Percentiles rank a stretch among this genome's conserved stretches.
phyloP scores from a whole-genome alignment of 2,113 vertebrate genomes.

The Hiodon alosoides region DNA sequence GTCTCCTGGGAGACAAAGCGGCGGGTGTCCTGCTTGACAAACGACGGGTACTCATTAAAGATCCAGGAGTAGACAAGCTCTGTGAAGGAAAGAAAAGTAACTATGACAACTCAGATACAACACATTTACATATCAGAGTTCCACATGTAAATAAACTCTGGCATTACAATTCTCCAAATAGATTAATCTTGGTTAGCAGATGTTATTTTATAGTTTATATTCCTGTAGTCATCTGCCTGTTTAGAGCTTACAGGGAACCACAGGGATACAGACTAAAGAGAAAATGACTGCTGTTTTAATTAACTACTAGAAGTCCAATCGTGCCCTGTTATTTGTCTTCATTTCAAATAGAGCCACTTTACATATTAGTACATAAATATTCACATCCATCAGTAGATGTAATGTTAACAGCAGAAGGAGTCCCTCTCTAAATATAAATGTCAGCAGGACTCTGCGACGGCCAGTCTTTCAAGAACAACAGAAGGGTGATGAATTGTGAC shows the following conservation, averaged over 20 bases:
- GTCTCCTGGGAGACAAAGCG: constrained; percentile 95
- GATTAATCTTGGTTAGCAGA: constrained; percentile 23
- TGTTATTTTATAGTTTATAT: constrained; percentile 9
- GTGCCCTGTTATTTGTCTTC: constrained; percentile 39
- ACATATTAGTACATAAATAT: background rate
- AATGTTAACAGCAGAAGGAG: constrained; percentile 24
- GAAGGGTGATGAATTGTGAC: constrained; percentile 19
- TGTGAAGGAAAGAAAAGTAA: constrained; percentile 49
- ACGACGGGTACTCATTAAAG: constrained; percentile 89
- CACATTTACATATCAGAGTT: background rate
- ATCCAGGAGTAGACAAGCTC: constrained; percentile 94
- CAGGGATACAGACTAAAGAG: constrained; percentile 43
- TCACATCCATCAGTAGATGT: constrained; percentile 22
- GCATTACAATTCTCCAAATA: background rate
- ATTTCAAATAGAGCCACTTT: constrained; percentile 21
- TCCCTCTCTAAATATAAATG: constrained; percentile 30
- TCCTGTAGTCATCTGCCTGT: constrained; percentile 33
- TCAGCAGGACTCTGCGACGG: constrained; percentile 29
- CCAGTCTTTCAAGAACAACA: constrained; percentile 29
- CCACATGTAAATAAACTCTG: background rate
- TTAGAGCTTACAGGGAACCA: constrained; percentile 33
- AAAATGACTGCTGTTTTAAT: constrained; percentile 38
- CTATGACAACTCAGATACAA: background rate
- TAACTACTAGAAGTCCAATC: constrained; percentile 23
- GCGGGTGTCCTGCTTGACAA: constrained; percentile 85